phyloP scores from a whole-genome alignment of 2,888 invertebrate genomes.

The Camponotus fellah region DNA sequence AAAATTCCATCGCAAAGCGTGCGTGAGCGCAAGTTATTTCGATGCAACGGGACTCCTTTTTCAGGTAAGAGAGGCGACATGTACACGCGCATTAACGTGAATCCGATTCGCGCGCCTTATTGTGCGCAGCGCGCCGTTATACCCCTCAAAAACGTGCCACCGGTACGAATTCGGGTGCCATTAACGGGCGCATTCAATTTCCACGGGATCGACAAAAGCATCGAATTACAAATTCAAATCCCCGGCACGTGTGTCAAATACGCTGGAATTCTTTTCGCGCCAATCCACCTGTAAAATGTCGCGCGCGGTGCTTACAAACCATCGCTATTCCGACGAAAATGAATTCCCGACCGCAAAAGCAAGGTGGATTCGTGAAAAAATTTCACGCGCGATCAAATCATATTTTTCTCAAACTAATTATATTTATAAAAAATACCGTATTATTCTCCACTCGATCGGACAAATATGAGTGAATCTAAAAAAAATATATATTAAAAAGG shows the following conservation, averaged over 20 bases:
- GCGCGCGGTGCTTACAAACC: slow-evolving; percentile 48
- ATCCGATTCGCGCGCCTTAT: slow-evolving; percentile 68
- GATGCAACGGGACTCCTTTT: slow-evolving; percentile 45
- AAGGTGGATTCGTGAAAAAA: neutral
- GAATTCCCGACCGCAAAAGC: slow-evolving; percentile 17
- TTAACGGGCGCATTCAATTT: slow-evolving; percentile 81
- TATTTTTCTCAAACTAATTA: slow-evolving; percentile 7
- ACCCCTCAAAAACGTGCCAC: slow-evolving; percentile 74
- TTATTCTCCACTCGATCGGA: neutral
- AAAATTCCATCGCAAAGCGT: neutral
- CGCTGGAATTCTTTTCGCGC: slow-evolving; percentile 72
- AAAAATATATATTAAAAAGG: neutral
- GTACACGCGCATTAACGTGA: slow-evolving; percentile 60
- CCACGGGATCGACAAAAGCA: slow-evolving; percentile 79
- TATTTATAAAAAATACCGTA: slow-evolving; percentile 1
- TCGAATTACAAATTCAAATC: slow-evolving; percentile 82
- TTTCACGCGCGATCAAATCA: slow-evolving; percentile 9
- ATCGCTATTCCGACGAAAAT: slow-evolving; percentile 30
- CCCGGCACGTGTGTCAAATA: slow-evolving; percentile 78
- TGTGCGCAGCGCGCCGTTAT: slow-evolving; percentile 66
- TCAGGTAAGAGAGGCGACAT: slow-evolving; percentile 53
- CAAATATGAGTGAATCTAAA: neutral
- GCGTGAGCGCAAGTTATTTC: slow-evolving; percentile 9
- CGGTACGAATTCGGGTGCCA: slow-evolving; percentile 76
- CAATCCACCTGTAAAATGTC: slow-evolving; percentile 71